Evolutionary conservation across 1,140 invertebrate genomes (phyloP), one percentile per base, ranked within the genome.

Genomic region (Hycleus cichorii): DNA sequence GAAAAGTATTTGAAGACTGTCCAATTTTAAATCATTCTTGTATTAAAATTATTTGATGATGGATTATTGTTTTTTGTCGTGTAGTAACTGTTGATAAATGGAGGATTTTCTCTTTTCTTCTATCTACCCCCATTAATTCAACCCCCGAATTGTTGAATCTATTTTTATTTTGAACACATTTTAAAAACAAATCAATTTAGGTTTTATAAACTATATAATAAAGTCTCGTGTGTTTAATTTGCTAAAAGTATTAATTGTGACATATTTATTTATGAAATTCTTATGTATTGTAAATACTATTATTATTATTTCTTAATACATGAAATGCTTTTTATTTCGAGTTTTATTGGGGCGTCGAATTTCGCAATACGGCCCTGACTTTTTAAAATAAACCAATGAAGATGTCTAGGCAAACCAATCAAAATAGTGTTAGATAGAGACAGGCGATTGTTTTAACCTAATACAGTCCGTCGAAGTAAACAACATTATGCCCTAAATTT

Each of bases 211-310:
- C 6, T 11, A 24, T 44, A 25, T 43, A 24, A n/a, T 43, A 52
- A 46, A 39, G 24, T 43, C 38, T 53, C 46, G 44, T 53, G 49
- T 49, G 48, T 51, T 40, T 40, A 49, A 27, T 52, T 42, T 43
- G 27, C 49, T 53, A 32, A 32, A 52, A 46, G 51, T 53, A 53
- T 53, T 44, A 55, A 60, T 60, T 51, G 43, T 60, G 48, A 57
- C 51, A 44, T 53, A 53, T 42, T 56, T 60, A 60, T 59, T 59
- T 59, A 59, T 60, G 6, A 58, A 58, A 52, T 11, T 24, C 26
- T 57, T 58, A 18, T 56, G 51, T 60, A 60, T 54, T 60, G 58
- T 60, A 60, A 55, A 60, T 60, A 60, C 55, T 60, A 47, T 32
- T 32, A 32, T 32, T 52, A 48, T 56, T 48, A 53, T 53, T 60